These are phyloP conservation scores for Whitmania pigra DNA, from an alignment of 1,140 invertebrate genomes.

Conservation along the genomic window DNA sequence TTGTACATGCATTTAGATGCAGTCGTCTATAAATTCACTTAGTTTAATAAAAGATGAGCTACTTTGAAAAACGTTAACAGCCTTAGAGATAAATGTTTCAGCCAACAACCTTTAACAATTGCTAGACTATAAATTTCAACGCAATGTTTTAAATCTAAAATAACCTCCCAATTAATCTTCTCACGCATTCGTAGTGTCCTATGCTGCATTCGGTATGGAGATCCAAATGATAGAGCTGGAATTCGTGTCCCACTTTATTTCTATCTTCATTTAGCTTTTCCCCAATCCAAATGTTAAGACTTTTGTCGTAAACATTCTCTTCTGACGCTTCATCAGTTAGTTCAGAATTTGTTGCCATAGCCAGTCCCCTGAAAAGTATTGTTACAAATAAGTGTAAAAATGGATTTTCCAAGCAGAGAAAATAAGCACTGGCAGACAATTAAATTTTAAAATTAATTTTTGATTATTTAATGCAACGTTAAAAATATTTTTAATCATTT, in stretches of 20 bases:
- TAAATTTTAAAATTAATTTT: too few species aligned
- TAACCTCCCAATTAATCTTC: slow-evolving; percentile 36
- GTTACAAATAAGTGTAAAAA: background rate
- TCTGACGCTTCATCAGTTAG: slow-evolving; percentile 40
- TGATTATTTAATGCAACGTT: too few species aligned
- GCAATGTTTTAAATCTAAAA: background rate
- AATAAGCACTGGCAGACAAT: slow-evolving; percentile 23
- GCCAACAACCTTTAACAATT: too few species aligned
- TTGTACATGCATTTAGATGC: background rate
- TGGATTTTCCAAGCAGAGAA: slow-evolving; percentile 15
- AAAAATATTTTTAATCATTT: too few species aligned
- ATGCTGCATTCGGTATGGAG: slow-evolving; percentile 44
- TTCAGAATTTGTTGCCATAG: slow-evolving; percentile 26
- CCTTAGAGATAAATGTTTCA: too few species aligned
- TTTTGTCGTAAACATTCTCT: slow-evolving; percentile 36
- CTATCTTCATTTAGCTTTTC: too few species aligned
- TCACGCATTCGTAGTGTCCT: slow-evolving; percentile 40
- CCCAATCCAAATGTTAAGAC: slow-evolving; percentile 40
- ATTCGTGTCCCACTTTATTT: too few species aligned
- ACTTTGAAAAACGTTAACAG: background rate
- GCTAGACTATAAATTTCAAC: background rate
- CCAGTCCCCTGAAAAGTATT: background rate
- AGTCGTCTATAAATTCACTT: background rate
- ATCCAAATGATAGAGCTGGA: slow-evolving; percentile 31
- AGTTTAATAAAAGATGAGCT: background rate